These are phyloP conservation scores for Zaprionus ornatus DNA, from an alignment of 1,140 invertebrate species.

Conservation along the genomic window DNA sequence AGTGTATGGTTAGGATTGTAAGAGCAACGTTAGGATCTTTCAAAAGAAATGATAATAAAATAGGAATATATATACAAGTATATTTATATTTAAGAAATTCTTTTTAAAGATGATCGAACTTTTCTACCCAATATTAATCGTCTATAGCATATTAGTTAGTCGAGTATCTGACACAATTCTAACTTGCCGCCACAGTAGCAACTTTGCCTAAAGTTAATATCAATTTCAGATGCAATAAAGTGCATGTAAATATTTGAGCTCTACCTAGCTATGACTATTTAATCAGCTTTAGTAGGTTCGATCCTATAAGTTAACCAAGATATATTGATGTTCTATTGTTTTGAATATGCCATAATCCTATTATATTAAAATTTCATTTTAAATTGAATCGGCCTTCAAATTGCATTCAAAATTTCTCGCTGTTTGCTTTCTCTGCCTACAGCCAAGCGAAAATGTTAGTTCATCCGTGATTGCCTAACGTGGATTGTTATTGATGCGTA, in stretches of 20 bases:
- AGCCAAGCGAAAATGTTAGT: slow-evolving; percentile 24
- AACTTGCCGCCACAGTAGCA: slow-evolving; percentile 34
- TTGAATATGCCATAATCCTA: neutral
- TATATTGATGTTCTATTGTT: neutral
- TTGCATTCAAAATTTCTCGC: neutral
- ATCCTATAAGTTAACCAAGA: neutral
- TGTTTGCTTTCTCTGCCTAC: slow-evolving; percentile 54
- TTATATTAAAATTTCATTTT: neutral
- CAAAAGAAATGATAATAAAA: neutral
- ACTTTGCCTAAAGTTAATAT: slow-evolving; percentile 23
- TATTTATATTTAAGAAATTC: neutral
- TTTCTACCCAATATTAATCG: neutral
- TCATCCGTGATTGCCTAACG: slow-evolving; percentile 26
- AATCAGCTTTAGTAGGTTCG: neutral
- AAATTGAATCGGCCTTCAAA: neutral
- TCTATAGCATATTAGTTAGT: neutral
- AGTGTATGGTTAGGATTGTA: neutral
- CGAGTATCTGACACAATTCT: neutral
- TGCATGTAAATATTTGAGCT: slow-evolving; percentile 64
- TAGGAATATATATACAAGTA: neutral
- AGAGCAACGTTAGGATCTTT: neutral
- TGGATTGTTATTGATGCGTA: slow-evolving; percentile 53
- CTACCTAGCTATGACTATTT: neutral
- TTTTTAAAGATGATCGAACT: too few relatives aligned
- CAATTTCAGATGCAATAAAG: slow-evolving; percentile 54